phyloP scores from a whole-genome alignment of 2,113 vertebrate species.

The Cariama cristata region DNA sequence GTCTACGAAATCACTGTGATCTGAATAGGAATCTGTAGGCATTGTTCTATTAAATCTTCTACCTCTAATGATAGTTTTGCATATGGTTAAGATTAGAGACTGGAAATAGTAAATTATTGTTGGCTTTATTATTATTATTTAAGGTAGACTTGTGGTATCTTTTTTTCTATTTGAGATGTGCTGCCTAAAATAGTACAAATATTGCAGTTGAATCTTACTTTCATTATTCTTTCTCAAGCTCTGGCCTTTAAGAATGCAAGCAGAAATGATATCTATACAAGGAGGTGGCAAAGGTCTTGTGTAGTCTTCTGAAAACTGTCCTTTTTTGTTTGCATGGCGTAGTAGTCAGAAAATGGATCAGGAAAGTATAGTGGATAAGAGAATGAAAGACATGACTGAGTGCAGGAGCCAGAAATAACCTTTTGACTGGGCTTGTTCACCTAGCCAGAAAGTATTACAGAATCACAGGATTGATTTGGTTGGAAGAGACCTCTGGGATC shows the following conservation, averaged over 20 bases:
- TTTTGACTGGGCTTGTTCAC: not conserved
- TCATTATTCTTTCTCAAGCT: not conserved
- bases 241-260: not conserved
- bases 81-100: not conserved
- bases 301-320: conserved; percentile 8
- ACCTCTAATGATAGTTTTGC: not conserved
- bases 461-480: too few relatives aligned
- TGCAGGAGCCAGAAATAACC: not conserved
- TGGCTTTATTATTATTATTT: not conserved
- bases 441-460: not conserved
- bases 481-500: too few relatives aligned
- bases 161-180: not conserved
- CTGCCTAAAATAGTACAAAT: not conserved
- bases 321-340: not conserved
- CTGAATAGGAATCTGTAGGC: not conserved
- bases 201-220: not conserved
- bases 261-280: not conserved
- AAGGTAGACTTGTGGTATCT: not conserved
- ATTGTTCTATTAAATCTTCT: not conserved
- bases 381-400: not conserved
- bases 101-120: not conserved
- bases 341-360: not conserved
- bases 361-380: not conserved
- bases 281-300: not conserved
- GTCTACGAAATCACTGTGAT: not conserved